These are phyloP conservation scores for Champsocephalus esox DNA, from an alignment of 2,797 vertebrate genomes.

Conservation along the genomic window DNA sequence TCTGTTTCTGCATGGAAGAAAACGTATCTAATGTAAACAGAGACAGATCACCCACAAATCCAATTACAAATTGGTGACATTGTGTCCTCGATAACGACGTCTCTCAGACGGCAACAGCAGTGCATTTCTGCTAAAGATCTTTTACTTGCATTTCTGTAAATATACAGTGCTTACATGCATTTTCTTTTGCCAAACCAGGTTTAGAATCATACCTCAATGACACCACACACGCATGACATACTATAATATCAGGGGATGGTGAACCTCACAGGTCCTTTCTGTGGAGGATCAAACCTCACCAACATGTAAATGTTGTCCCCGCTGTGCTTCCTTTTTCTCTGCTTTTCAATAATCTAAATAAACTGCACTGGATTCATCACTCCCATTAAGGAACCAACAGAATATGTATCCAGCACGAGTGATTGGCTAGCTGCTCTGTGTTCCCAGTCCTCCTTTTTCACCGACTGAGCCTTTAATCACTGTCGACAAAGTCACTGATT, in stretches of 20 bases:
- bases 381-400: slow-evolving; percentile 14
- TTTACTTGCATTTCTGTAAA: not conserved
- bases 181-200: not conserved
- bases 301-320: not conserved
- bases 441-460: slow-evolving; percentile 20
- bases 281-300: slow-evolving; percentile 4
- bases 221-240: not conserved
- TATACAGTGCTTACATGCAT: not conserved
- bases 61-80: slow-evolving; percentile 44
- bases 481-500: slow-evolving; percentile 53
- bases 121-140: not conserved
- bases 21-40: slow-evolving; percentile 16
- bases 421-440: slow-evolving; percentile 25
- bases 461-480: slow-evolving; percentile 29
- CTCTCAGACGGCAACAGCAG: slow-evolving; percentile 14
- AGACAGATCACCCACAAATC: slow-evolving; percentile 38
- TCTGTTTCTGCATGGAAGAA: slow-evolving; percentile 9
- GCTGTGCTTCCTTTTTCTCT: slow-evolving; percentile 4
- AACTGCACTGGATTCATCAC: slow-evolving; percentile 23
- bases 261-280: not conserved
- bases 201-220: not conserved
- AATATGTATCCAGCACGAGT: slow-evolving; percentile 31
- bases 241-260: not conserved
- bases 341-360: slow-evolving; percentile 6
- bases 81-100: slow-evolving; percentile 10